phyloP scores from a whole-genome alignment of 64 coral and sea anemone genomes.

The Dendrophyllia cribrosa region DNA sequence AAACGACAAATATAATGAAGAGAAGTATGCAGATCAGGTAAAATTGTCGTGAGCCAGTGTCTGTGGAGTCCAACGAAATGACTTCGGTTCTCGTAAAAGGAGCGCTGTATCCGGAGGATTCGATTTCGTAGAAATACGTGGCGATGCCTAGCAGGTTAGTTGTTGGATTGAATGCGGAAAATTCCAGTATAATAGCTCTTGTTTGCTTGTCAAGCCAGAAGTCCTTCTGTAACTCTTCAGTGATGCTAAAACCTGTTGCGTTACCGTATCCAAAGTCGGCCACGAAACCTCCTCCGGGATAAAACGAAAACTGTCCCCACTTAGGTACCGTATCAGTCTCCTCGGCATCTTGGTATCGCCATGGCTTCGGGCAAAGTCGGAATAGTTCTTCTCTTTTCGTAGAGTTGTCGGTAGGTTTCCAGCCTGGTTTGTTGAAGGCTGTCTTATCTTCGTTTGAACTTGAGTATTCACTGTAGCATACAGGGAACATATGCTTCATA shows the following conservation, averaged over 20 bases:
- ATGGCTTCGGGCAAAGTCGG: slow-evolving; percentile 73
- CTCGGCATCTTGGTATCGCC: slow-evolving; percentile 55
- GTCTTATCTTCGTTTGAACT: slow-evolving; percentile 53
- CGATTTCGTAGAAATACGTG: slow-evolving; percentile 55
- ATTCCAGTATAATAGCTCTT: slow-evolving; percentile 62
- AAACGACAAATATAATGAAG: slow-evolving; percentile 63
- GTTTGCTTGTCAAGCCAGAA: slow-evolving; percentile 57
- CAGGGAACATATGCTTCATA: slow-evolving; percentile 33
- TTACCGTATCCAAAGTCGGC: slow-evolving; percentile 63
- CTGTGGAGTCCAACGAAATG: slow-evolving; percentile 55
- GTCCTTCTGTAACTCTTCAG: slow-evolving; percentile 21
- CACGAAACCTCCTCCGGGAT: slow-evolving; percentile 64
- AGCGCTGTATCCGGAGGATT: slow-evolving; percentile 45
- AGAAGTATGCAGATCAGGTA: slow-evolving; percentile 64
- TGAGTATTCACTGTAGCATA: slow-evolving; percentile 40
- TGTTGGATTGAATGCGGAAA: slow-evolving; percentile 61
- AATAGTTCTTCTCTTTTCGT: slow-evolving; percentile 23
- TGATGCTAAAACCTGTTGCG: slow-evolving; percentile 47
- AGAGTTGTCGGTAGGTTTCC: slow-evolving; percentile 32
- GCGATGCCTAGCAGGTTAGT: slow-evolving; percentile 47
- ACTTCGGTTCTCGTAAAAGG: slow-evolving; percentile 31
- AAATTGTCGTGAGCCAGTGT: slow-evolving; percentile 35
- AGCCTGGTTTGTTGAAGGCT: slow-evolving; percentile 47
- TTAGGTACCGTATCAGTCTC: slow-evolving; percentile 12
- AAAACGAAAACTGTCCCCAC: slow-evolving; percentile 54